phyloP scores from a whole-genome alignment of 2,888 invertebrate species.

The Polymixis flavicincta region DNA sequence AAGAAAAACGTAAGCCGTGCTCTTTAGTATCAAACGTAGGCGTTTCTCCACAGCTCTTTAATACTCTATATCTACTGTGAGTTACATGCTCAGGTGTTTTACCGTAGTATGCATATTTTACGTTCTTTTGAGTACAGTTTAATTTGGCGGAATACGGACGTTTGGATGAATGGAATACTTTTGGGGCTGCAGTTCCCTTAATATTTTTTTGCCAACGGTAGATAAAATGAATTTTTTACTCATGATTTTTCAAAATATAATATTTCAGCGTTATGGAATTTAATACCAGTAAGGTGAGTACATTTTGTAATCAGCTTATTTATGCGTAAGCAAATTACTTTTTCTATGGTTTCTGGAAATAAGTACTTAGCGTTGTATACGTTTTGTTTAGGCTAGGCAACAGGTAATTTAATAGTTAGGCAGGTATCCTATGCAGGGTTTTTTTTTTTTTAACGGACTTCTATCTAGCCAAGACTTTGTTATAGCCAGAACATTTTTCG shows the following conservation, averaged over 20 bases:
- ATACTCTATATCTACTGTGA: conserved; percentile 51
- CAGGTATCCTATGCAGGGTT: too few species aligned
- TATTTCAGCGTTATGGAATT: not conserved
- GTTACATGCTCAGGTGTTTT: conserved; percentile 39
- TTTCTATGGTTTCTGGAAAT: conserved; percentile 27
- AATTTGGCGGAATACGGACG: conserved; percentile 29
- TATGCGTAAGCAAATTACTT: conserved; percentile 26
- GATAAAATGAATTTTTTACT: not conserved
- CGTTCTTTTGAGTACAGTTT: conserved; percentile 37
- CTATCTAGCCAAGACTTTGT: not conserved
- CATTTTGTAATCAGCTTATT: conserved; percentile 34
- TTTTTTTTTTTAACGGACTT: not conserved
- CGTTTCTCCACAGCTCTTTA: conserved; percentile 62
- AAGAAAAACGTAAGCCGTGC: conserved; percentile 69
- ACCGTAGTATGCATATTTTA: conserved; percentile 31
- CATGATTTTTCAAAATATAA: not conserved
- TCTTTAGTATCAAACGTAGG: conserved; percentile 65
- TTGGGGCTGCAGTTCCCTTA: conserved; percentile 32
- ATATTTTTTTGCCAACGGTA: conserved; percentile 7
- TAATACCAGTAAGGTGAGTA: not conserved
- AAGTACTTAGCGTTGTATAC: not conserved
- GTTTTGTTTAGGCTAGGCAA: not conserved
- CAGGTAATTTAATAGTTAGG: not conserved
- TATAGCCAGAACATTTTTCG: not conserved
- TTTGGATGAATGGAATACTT: conserved; percentile 29